Evolutionary conservation across 1,140 invertebrate genomes (phyloP).

Genomic region (Brachionus plicatilis): DNA sequence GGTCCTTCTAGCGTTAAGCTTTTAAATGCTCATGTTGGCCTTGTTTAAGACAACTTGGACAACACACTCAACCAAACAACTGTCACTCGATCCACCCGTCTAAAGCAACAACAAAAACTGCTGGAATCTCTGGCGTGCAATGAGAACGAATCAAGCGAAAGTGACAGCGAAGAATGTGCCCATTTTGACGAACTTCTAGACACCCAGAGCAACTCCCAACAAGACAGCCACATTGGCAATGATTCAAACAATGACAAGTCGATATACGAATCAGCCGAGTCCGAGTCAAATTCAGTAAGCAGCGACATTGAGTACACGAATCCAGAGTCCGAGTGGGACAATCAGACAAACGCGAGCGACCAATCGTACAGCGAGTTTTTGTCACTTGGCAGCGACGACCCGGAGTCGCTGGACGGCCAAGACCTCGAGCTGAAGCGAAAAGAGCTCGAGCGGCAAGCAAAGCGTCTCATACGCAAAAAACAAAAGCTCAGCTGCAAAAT

Average conservation of each 20-base stretch:
- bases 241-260: background rate
- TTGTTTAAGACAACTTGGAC: constrained; percentile 19
- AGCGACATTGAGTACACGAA: background rate
- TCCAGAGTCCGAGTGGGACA: background rate
- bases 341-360: background rate
- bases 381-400: background rate
- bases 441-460: constrained; percentile 5
- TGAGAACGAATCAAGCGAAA: constrained; percentile 2
- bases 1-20: background rate
- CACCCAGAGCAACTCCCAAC: background rate
- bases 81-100: constrained; percentile 11
- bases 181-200: constrained; percentile 8
- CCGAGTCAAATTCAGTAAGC: background rate
- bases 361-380: background rate
- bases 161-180: background rate
- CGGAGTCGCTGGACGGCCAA: background rate
- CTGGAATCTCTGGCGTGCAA: background rate
- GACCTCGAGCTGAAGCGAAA: constrained; percentile 18
- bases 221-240: background rate
- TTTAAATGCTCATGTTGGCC: background rate
- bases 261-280: constrained; percentile 10
- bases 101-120: constrained; percentile 33
- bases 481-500: constrained; percentile 17
- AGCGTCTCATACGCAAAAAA: constrained; percentile 15
- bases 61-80: background rate